Evolutionary conservation across 2,888 invertebrate genomes (phyloP).

Genomic region (Hirtodrosophila confusa): DNA sequence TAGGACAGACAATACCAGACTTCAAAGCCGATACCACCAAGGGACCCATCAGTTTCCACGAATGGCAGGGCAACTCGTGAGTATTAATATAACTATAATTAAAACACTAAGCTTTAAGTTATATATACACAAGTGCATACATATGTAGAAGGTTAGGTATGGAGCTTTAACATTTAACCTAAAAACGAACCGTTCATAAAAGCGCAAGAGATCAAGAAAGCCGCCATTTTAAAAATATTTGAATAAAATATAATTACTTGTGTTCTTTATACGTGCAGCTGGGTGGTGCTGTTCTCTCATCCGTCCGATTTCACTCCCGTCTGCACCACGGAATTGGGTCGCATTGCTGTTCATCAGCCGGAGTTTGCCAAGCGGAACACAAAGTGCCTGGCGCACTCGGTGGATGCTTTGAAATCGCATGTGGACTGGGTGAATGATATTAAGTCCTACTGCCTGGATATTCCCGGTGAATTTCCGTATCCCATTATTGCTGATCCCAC

Average conservation of each 20-base stretch:
- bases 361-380: conserved; percentile 86
- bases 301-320: conserved; percentile 95
- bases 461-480: conserved; percentile 90
- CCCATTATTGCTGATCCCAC: conserved; percentile 94
- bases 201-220: too few relatives aligned
- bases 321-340: conserved; percentile 93
- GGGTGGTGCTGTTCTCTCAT: conserved; percentile 94
- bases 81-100: conserved; percentile 74
- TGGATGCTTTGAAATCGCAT: conserved; percentile 90
- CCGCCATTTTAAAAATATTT: neutral
- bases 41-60: conserved; percentile 90
- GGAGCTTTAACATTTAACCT: neutral
- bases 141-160: neutral
- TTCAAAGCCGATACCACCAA: conserved; percentile 90
- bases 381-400: conserved; percentile 92
- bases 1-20: conserved; percentile 91
- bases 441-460: conserved; percentile 88
- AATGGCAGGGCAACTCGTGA: conserved; percentile 91
- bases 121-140: neutral
- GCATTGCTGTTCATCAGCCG: conserved; percentile 88
- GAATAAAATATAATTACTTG: neutral
- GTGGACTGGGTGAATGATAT: conserved; percentile 91
- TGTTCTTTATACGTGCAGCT: conserved; percentile 85
- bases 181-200: neutral
- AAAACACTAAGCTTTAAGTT: too few relatives aligned